Evolutionary conservation across 2,888 invertebrate species (phyloP).

Genomic region (Drosophila picticornis): DNA sequence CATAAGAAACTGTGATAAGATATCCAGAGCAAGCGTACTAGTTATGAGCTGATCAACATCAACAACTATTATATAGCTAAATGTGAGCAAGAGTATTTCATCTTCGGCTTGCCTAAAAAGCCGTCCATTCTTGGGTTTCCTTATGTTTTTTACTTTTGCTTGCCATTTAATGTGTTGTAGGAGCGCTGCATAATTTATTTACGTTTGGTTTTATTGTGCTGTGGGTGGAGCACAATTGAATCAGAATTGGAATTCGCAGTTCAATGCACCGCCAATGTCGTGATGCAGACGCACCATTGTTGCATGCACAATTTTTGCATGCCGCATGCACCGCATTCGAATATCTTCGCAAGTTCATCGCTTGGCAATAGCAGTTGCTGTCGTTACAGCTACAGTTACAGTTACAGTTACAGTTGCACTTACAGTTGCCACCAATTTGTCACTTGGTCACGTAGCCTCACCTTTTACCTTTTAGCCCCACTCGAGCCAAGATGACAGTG

Average conservation of each 20-base stretch:
- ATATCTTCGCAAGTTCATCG: slow-evolving; percentile 69
- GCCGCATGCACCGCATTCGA: slow-evolving; percentile 39
- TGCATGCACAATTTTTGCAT: slow-evolving; percentile 28
- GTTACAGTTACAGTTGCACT: slow-evolving; percentile 41
- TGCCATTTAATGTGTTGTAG: slow-evolving; percentile 17
- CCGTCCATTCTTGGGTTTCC: neutral
- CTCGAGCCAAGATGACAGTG: slow-evolving; percentile 31
- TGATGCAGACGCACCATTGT: slow-evolving; percentile 11
- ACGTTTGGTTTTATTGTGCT: slow-evolving; percentile 11
- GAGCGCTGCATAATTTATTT: slow-evolving; percentile 22
- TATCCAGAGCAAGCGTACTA: accelerated
- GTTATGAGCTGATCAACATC: neutral
- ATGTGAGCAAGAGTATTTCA: neutral
- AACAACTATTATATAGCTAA: neutral
- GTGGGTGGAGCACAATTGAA: slow-evolving; percentile 7
- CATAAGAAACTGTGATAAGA: neutral
- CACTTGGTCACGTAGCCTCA: slow-evolving; percentile 74
- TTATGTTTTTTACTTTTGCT: too few species aligned
- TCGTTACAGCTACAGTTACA: slow-evolving; percentile 24
- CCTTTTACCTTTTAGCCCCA: slow-evolving; percentile 32
- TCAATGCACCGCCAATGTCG: slow-evolving; percentile 58
- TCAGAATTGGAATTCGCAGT: slow-evolving; percentile 51
- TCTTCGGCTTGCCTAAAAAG: neutral
- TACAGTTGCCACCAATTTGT: slow-evolving; percentile 68
- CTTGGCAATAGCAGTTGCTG: slow-evolving; percentile 61